These are phyloP conservation scores for Lepidostoma basale DNA, from an alignment of 1,140 invertebrate species.

Conservation along the genomic window DNA sequence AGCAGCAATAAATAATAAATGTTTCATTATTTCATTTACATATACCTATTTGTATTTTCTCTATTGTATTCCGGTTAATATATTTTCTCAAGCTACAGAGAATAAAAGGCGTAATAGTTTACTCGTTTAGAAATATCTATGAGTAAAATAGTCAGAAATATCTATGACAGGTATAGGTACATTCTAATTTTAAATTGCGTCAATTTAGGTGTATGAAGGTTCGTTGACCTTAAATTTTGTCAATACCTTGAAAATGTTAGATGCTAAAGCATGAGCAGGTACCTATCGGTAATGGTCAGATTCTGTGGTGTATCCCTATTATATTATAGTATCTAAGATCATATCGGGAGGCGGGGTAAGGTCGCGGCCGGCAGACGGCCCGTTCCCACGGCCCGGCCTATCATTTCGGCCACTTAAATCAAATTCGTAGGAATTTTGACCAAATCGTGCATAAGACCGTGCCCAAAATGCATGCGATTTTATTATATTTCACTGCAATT, in stretches of 20 bases:
- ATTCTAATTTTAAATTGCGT: background rate
- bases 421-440: constrained; percentile 12
- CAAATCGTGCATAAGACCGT: background rate
- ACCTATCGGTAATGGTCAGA: background rate
- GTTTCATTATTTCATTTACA: no score
- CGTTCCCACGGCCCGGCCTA: constrained; percentile 24
- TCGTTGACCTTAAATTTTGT: background rate
- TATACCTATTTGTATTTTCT: no score
- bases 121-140: background rate
- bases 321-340: no score
- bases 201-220: background rate
- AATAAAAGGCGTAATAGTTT: no score
- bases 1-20: no score
- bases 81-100: no score
- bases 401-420: constrained; percentile 9
- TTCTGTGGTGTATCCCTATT: background rate
- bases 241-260: background rate
- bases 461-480: background rate
- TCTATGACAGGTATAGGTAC: background rate
- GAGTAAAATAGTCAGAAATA: background rate
- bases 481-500: background rate
- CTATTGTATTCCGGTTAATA: no score
- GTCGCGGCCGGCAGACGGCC: background rate
- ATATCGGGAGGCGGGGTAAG: background rate
- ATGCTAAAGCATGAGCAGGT: background rate